Conservation (phyloP, 2,113 vertebrate genomes). For the Indicator maculatus region DNA sequence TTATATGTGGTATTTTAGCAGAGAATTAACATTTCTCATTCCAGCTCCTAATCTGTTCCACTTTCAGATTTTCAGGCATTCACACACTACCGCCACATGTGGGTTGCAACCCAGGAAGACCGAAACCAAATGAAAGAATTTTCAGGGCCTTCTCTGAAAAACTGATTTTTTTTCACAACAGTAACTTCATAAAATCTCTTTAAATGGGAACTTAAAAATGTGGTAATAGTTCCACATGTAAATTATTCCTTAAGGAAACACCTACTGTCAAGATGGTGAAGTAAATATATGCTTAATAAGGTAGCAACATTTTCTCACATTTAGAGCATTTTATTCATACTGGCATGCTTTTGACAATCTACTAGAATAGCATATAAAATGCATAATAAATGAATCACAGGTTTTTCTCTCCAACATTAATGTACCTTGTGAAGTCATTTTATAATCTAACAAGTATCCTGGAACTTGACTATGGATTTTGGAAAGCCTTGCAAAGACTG, state of each 20-base stretch:
- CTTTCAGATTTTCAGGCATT: neutral
- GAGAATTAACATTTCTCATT: neutral
- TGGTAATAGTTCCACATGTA: neutral
- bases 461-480: neutral
- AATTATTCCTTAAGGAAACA: neutral
- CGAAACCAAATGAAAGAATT: neutral
- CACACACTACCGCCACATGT: neutral
- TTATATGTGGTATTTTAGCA: neutral
- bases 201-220: neutral
- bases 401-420: neutral
- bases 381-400: neutral
- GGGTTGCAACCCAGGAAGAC: neutral
- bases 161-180: neutral
- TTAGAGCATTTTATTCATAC: slow-evolving; percentile 20
- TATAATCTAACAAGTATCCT: neutral
- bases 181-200: neutral
- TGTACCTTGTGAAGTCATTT: neutral
- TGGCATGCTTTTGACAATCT: neutral
- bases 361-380: neutral
- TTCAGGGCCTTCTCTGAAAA: neutral
- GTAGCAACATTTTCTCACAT: neutral
- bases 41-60: neutral
- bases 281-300: slow-evolving; percentile 24
- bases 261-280: neutral
- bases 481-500: neutral